Percentiles rank a stretch among this genome's conserved stretches.
Conservation (phyloP, 2,113 vertebrate species). For the Oryzias celebensis region DNA sequence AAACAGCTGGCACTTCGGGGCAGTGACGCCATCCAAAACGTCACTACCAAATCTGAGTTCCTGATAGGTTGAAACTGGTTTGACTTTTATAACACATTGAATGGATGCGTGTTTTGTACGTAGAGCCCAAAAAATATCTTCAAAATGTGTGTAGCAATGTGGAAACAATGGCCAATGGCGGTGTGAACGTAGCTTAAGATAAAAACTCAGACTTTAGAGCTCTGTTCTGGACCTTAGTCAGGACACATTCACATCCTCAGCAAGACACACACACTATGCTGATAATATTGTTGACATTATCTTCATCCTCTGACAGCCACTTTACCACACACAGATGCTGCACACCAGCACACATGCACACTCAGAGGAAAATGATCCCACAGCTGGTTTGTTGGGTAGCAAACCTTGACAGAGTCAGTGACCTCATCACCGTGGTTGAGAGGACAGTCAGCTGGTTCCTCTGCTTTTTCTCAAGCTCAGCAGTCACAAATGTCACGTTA, state of each 20-base stretch:
- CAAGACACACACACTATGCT: conserved; percentile 47
- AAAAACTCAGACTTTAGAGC: no score
- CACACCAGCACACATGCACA: conserved; percentile 31
- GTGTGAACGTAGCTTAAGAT: no score
- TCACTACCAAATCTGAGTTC: no score
- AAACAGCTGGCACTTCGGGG: no score
- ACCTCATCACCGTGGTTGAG: conserved; percentile 53
- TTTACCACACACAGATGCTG: conserved; percentile 54
- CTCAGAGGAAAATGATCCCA: conserved; percentile 8
- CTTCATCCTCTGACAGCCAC: conserved; percentile 41
- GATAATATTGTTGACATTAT: conserved; percentile 61
- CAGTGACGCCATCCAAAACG: no score
- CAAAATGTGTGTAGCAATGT: no score
- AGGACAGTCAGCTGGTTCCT: conserved; percentile 37
- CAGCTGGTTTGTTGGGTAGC: conserved; percentile 47
- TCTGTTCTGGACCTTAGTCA: no score
- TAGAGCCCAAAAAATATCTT: no score
- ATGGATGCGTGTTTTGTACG: no score
- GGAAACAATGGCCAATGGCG: no score
- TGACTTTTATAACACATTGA: no score
- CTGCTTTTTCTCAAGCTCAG: conserved; percentile 53
- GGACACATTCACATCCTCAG: conserved; percentile 35
- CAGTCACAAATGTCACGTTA: conserved; percentile 41
- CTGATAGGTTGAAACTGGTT: no score
- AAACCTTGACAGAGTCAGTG: conserved; percentile 40